These are phyloP conservation scores for Porites rus DNA, from an alignment of 92 coral and sea anemone genomes.

Conservation along the genomic window DNA sequence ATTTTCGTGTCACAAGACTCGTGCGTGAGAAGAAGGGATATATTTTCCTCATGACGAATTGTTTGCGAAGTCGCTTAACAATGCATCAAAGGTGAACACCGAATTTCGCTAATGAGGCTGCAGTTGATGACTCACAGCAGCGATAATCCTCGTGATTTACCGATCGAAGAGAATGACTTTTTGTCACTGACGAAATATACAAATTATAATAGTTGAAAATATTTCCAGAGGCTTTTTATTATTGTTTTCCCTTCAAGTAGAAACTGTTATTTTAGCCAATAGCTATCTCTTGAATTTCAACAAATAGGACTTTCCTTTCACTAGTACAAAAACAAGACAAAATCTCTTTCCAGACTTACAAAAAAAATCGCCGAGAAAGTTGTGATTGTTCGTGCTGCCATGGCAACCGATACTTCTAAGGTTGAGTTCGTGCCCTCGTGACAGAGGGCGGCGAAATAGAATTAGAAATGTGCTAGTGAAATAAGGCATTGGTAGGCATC, in stretches of 20 bases:
- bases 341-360: background rate
- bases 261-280: background rate
- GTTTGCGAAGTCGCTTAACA: conserved; percentile 22
- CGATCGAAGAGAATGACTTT: background rate
- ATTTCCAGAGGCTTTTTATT: background rate
- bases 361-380: background rate
- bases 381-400: background rate
- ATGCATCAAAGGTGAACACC: conserved; percentile 18
- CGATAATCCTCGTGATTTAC: background rate
- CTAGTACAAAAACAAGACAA: no score
- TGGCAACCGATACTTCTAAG: background rate
- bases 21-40: conserved; percentile 8
- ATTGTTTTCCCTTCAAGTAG: background rate
- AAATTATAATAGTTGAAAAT: background rate
- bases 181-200: background rate
- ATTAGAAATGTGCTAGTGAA: no score
- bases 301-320: background rate
- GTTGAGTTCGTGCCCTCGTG: no score
- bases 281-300: background rate
- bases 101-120: background rate
- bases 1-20: conserved; percentile 29
- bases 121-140: background rate
- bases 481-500: no score
- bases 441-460: no score
- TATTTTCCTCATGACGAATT: conserved; percentile 41